Evolutionary conservation across 1,140 invertebrate species (phyloP).

Genomic region (Leptestheria dahalacensis): DNA sequence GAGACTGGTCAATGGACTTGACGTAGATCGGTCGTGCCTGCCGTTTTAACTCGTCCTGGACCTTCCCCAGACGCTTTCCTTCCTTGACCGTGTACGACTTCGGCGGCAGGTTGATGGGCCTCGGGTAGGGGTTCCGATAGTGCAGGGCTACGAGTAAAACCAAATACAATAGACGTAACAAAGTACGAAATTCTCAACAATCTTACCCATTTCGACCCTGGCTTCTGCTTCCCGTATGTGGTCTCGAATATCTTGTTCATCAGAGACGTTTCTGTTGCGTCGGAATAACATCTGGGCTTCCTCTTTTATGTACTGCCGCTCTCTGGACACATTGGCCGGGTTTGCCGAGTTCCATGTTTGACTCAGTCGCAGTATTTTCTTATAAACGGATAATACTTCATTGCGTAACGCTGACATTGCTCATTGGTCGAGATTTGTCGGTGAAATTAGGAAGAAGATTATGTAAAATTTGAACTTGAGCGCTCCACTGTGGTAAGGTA

Average conservation of each 20-base stretch:
- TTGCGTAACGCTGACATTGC: slow-evolving; percentile 7
- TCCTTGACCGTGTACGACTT: slow-evolving; percentile 17
- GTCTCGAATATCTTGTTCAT: slow-evolving; percentile 18
- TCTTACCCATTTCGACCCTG: slow-evolving; percentile 22
- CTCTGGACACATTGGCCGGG: slow-evolving; percentile 9
- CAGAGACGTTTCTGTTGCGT: slow-evolving; percentile 18
- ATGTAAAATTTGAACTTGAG: too few species aligned
- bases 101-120: slow-evolving; percentile 22
- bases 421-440: too few species aligned
- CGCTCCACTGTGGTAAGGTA: too few species aligned
- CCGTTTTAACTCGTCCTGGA: slow-evolving; percentile 18
- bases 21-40: slow-evolving; percentile 21
- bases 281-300: slow-evolving; percentile 20
- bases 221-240: slow-evolving; percentile 21
- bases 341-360: slow-evolving; percentile 18
- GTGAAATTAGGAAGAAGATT: too few species aligned
- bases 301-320: slow-evolving; percentile 20
- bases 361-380: slow-evolving; percentile 17
- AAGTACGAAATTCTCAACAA: neutral
- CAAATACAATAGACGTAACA: neutral
- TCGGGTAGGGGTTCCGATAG: slow-evolving; percentile 22
- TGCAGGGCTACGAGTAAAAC: slow-evolving; percentile 19
- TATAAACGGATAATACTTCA: slow-evolving; percentile 18
- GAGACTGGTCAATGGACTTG: slow-evolving; percentile 19
- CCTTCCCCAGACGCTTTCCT: slow-evolving; percentile 18